phyloP scores from a whole-genome alignment of 2,888 invertebrate species.

The Mactromeris polynyma region DNA sequence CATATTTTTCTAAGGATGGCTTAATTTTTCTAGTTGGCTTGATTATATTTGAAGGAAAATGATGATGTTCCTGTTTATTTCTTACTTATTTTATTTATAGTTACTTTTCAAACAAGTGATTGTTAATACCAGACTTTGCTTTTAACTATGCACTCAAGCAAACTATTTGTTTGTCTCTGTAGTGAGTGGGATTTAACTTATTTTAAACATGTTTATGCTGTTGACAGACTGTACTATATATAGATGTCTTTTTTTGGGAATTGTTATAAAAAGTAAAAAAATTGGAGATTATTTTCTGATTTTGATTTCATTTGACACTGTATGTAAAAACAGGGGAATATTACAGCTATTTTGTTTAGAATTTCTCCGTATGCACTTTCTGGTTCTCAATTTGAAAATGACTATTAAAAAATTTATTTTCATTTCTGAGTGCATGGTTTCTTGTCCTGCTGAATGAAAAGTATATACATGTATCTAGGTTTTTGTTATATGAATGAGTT shows the following conservation, averaged over 20 bases:
- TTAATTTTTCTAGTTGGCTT: too few relatives aligned
- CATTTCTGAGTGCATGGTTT: not conserved
- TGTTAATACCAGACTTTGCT: not conserved
- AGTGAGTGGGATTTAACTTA: not conserved
- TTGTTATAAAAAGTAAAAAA: too few relatives aligned
- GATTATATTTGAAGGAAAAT: too few relatives aligned
- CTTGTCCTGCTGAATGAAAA: not conserved
- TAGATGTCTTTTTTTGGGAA: too few relatives aligned
- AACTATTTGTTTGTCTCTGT: not conserved
- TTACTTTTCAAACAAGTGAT: not conserved
- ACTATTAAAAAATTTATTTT: not conserved
- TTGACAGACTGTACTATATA: not conserved
- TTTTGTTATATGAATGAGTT: not conserved
- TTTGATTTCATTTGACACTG: not conserved
- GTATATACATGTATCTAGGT: not conserved
- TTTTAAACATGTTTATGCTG: too few relatives aligned
- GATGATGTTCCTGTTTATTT: too few relatives aligned
- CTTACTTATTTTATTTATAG: too few relatives aligned
- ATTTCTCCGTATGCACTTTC: not conserved
- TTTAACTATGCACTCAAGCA: too few relatives aligned
- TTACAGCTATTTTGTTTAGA: too few relatives aligned
- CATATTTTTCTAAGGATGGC: too few relatives aligned
- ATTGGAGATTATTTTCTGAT: too few relatives aligned
- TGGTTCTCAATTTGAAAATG: not conserved
- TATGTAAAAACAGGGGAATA: not conserved